Evolutionary conservation across 37 sponge, comb jelly and placozoan genomes (phyloP), one percentile per base, ranked within the genome.

Genomic region (Diacarnus erythraeanus): DNA sequence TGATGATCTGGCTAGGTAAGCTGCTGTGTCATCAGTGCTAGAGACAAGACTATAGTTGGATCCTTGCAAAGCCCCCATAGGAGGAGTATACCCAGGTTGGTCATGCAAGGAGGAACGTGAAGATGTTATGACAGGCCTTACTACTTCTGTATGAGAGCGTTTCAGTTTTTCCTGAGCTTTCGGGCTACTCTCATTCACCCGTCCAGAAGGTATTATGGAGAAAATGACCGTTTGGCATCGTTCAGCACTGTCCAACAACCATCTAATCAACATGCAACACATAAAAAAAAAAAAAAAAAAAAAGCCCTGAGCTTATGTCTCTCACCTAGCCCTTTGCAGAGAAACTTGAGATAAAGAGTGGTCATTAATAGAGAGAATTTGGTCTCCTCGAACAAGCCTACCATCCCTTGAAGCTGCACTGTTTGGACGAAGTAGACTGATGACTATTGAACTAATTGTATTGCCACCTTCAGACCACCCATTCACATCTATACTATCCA

Each of bases 171-270:
- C 23, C 36, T 25, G 69, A 63, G 20, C 51, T 12, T 47, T 47
- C 10, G 51, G 51, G 12, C 51, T 47, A 12, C 10, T 47, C 51
- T 47, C 51, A 47, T 6, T 47, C 51, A 6, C 12, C 12, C 51
- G 10, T 15, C 51, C 51, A 47, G 12, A 80, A 22, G 75, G 72
- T 21, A 90, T 75, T 18, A 82, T 43, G 0, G 67, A 33, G 23
- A 94, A 57, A 17, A 23, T n/a, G 25, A 90, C 78, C 23, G 38
- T 72, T 0, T 76, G 79, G 3, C 77, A 66, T 23, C 95, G 83
- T 27, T 80, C 79, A 56, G 95, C 91, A 81, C 83, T 84, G 10
- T 87, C 85, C 61, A 94, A 57, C 26, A 94, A 61, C 95, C 95
- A 94, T 75, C 95, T 94, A 40, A 63, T 6, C 18, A 23, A 27